Evolutionary conservation across 2,888 invertebrate genomes (phyloP).

Genomic region (Embidobia sp.): DNA sequence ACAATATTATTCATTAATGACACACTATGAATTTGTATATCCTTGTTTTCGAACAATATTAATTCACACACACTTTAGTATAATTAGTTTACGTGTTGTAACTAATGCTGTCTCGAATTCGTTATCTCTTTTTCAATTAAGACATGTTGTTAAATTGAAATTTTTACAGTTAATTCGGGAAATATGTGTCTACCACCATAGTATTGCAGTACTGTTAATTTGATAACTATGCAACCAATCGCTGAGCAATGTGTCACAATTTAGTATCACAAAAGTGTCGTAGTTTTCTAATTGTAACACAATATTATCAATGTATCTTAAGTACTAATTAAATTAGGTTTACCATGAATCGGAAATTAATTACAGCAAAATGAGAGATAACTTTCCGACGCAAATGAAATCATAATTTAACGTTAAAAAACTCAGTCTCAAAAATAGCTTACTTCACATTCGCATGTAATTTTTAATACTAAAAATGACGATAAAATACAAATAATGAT

Average conservation of each 20-base stretch:
- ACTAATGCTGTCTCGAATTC: constrained; percentile 11
- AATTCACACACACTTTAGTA: constrained; percentile 34
- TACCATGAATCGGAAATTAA: background rate
- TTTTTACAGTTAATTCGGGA: constrained; percentile 9
- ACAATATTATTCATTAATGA: constrained; percentile 27
- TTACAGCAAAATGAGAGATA: background rate
- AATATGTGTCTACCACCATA: constrained; percentile 5
- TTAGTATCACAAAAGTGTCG: constrained; percentile 8
- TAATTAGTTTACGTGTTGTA: constrained; percentile 24
- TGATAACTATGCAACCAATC: constrained; percentile 28
- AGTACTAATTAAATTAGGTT: constrained; percentile 17
- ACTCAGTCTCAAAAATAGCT: constrained; percentile 38
- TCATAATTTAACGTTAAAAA: constrained; percentile 11
- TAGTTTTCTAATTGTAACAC: background rate
- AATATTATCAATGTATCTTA: constrained; percentile 7
- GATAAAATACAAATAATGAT: background rate
- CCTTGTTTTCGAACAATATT: constrained; percentile 40
- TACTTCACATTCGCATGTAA: background rate
- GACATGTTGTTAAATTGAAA: too few relatives aligned
- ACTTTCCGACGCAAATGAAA: background rate
- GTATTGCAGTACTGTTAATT: constrained; percentile 12
- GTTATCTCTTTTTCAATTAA: background rate
- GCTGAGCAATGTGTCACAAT: constrained; percentile 13
- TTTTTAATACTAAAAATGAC: background rate
- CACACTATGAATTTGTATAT: constrained; percentile 27